A percentile compares a stretch with the other conserved stretches of the same genome.
phyloP scores from a whole-genome alignment of 2,888 invertebrate species.

The Sthenelais limicola region DNA sequence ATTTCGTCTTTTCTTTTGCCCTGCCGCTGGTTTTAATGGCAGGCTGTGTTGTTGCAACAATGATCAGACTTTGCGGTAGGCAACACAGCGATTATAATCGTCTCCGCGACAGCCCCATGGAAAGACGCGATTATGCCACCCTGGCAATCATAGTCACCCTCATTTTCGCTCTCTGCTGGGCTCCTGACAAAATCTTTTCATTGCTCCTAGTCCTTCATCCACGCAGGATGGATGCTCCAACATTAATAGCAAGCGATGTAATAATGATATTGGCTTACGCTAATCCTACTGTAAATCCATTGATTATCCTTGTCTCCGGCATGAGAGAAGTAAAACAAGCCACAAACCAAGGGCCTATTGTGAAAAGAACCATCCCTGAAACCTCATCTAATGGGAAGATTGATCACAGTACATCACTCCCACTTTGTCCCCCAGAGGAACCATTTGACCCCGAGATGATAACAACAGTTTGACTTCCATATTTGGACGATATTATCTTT shows the following conservation, averaged over 20 bases:
- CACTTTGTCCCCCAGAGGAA: conserved; percentile 9
- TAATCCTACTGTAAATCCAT: conserved; percentile 21
- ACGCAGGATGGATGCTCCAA: conserved; percentile 5
- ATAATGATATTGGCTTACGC: conserved; percentile 35
- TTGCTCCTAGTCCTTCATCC: conserved; percentile 7
- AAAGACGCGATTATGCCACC: neutral
- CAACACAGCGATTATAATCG: conserved; percentile 21
- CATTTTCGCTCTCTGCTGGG: conserved; percentile 36
- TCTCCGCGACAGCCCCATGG: neutral
- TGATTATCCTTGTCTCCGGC: conserved; percentile 12
- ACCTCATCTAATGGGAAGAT: conserved; percentile 6
- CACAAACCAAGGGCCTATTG: neutral
- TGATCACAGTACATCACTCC: conserved; percentile 10
- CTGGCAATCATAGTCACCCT: conserved; percentile 7
- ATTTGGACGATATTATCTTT: too few species aligned
- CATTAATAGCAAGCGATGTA: conserved; percentile 31
- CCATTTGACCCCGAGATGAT: conserved; percentile 22
- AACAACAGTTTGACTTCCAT: conserved; percentile 12
- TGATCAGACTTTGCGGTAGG: neutral
- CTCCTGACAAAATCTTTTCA: conserved; percentile 38
- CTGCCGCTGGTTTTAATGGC: conserved; percentile 3
- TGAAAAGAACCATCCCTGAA: conserved; percentile 6
- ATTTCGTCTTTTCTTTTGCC: conserved; percentile 36
- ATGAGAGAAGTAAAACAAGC: conserved; percentile 1
- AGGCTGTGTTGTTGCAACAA: neutral